Evolutionary conservation across 1,140 invertebrate genomes (phyloP).

Genomic region (Pachyrhynchus sulphureomaculatus): DNA sequence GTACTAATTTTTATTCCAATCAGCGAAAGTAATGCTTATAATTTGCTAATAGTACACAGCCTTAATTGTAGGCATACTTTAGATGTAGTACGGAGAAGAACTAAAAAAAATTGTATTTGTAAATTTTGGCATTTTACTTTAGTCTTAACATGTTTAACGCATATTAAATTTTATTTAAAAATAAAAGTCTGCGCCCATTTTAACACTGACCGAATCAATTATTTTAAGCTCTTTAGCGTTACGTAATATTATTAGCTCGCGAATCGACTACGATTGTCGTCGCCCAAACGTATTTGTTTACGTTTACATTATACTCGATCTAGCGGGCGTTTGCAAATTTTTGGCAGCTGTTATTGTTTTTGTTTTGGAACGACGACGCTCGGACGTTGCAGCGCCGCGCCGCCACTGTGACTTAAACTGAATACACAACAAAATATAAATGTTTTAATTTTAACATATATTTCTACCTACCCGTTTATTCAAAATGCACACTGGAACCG

Average conservation of each 20-base stretch:
- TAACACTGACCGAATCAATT: background rate
- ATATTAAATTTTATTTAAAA: too few species aligned
- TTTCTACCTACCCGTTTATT: background rate
- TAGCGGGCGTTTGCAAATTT: slow-evolving; percentile 11
- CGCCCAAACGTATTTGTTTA: background rate
- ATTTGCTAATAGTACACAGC: too few species aligned
- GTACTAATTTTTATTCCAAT: too few species aligned
- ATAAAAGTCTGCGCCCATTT: background rate
- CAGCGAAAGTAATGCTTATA: too few species aligned
- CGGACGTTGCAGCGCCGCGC: background rate
- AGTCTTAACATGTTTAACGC: too few species aligned
- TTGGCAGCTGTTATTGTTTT: slow-evolving; percentile 19
- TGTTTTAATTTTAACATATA: slow-evolving; percentile 1
- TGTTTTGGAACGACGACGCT: slow-evolving; percentile 10
- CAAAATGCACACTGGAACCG: background rate
- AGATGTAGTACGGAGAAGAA: too few species aligned
- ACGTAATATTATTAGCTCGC: background rate
- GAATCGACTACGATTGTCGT: background rate
- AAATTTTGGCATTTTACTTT: too few species aligned
- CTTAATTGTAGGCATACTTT: too few species aligned
- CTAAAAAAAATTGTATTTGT: too few species aligned
- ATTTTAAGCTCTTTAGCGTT: slow-evolving; percentile 8
- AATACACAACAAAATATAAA: background rate
- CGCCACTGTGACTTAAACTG: background rate
- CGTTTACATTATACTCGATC: background rate